Conservation (phyloP, 2,888 invertebrate genomes). For the Eupsilia transversa region DNA sequence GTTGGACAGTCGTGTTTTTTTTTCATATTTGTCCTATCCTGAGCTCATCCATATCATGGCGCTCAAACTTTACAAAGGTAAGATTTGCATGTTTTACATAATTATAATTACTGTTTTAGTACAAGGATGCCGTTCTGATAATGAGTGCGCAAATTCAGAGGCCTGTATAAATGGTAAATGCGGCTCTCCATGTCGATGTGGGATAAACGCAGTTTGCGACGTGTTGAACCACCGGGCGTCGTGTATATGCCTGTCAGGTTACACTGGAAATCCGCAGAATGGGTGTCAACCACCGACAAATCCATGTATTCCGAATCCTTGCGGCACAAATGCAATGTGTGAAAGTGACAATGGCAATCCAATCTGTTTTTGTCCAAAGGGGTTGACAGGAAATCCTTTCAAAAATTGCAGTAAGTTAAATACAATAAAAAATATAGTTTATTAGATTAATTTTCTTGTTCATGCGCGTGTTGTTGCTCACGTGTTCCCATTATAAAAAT, state of each 20-base stretch:
- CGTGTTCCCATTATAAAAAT: neutral
- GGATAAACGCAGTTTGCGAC: conserved; percentile 95
- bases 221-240: conserved; percentile 94
- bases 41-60: neutral
- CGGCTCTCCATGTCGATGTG: conserved; percentile 94
- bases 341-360: conserved; percentile 96
- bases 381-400: conserved; percentile 97
- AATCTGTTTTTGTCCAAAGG: conserved; percentile 97
- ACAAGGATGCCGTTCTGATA: conserved; percentile 93
- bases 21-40: neutral
- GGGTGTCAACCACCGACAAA: conserved; percentile 94
- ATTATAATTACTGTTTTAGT: conserved; percentile 77
- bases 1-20: too few relatives aligned
- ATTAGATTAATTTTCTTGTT: neutral
- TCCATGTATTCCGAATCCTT: conserved; percentile 96
- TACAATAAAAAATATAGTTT: neutral
- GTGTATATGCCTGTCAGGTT: conserved; percentile 96
- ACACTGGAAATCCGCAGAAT: conserved; percentile 93
- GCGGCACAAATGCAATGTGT: conserved; percentile 96
- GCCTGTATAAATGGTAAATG: conserved; percentile 95
- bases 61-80: neutral
- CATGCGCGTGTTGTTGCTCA: neutral
- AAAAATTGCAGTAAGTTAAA: conserved; percentile 95
- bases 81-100: neutral
- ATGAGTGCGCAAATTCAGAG: conserved; percentile 93